Evolutionary conservation across 1,140 invertebrate species (phyloP).

Genomic region (Formica selysi): DNA sequence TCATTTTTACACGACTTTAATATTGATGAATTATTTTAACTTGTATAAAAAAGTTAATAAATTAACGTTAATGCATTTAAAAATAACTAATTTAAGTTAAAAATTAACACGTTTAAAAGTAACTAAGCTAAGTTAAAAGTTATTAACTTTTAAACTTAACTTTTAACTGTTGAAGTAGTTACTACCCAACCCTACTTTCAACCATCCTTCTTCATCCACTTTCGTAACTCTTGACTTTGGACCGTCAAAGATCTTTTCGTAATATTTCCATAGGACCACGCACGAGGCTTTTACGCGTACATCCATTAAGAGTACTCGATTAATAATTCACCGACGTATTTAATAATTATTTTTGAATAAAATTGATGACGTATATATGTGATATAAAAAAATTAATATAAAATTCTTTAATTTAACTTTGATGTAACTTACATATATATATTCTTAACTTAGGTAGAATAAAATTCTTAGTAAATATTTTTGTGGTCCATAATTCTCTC

Average conservation of each 20-base stretch:
- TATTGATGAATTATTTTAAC: too few relatives aligned
- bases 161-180: too few relatives aligned
- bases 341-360: slow-evolving; percentile 17
- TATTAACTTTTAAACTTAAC: too few relatives aligned
- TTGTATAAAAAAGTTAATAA: too few relatives aligned
- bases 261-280: slow-evolving; percentile 14
- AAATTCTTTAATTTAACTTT: neutral
- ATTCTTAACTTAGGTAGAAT: neutral
- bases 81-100: too few relatives aligned
- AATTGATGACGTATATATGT: neutral
- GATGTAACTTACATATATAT: too few relatives aligned
- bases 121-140: too few relatives aligned
- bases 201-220: slow-evolving; percentile 29
- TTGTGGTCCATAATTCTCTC: neutral
- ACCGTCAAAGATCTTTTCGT: slow-evolving; percentile 13
- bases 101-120: too few relatives aligned
- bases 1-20: too few relatives aligned
- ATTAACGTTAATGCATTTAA: too few relatives aligned
- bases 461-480: neutral
- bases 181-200: neutral
- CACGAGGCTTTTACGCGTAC: neutral
- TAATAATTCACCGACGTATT: slow-evolving; percentile 18
- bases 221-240: slow-evolving; percentile 22
- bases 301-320: neutral
- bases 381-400: neutral